phyloP scores from a whole-genome alignment of 2,888 invertebrate genomes.

The Steinernema hermaphroditum region DNA sequence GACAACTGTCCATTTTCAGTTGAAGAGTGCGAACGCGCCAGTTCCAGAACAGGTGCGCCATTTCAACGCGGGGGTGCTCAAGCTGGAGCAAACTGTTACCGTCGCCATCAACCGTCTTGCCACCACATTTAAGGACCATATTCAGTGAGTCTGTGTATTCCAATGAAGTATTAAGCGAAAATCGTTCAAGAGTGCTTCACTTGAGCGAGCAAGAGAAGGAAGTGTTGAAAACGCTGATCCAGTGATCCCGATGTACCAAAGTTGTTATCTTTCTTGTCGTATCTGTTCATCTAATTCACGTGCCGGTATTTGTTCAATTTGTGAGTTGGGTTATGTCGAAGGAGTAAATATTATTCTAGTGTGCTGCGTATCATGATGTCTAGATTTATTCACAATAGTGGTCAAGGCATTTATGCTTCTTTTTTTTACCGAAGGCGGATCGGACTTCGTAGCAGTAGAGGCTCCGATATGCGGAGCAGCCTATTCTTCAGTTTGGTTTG shows the following conservation, averaged over 20 bases:
- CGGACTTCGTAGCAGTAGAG: no score
- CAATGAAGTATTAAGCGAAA: no score
- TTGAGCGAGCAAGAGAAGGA: neutral
- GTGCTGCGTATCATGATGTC: no score
- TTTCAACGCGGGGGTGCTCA: neutral
- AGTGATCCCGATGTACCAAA: neutral
- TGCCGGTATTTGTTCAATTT: slow-evolving; percentile 2
- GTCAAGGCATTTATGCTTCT: no score
- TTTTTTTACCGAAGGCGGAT: no score
- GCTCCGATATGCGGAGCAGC: no score
- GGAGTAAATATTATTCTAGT: no score
- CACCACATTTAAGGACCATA: neutral
- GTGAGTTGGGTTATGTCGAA: neutral
- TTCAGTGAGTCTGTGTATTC: no score
- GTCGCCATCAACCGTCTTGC: neutral
- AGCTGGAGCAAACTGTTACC: neutral
- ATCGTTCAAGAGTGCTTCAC: neutral
- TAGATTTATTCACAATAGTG: no score
- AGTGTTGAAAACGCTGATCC: neutral
- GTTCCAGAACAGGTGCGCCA: neutral
- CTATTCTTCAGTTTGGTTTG: no score
- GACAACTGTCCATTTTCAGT: neutral
- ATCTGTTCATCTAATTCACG: neutral
- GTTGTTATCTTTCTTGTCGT: neutral
- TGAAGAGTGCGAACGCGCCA: neutral